Evolutionary conservation across 2,113 vertebrate species (phyloP).

Genomic region (human (Homo sapiens)): GRCh38 chrX:49040501-49041000

Average conservation of each 20-base stretch:
- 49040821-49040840: background rate
- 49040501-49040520: constrained; percentile 84
- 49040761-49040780: constrained; percentile 1
- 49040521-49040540: constrained; percentile 93
- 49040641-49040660: background rate
- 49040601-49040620: background rate
- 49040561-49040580: constrained; percentile 82
- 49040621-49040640: background rate
- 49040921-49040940: constrained; percentile 8
- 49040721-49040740: background rate
- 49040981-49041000: no score
- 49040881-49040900: constrained; percentile 11
- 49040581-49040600: constrained; percentile 30
- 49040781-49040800: constrained; percentile 27
- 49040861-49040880: constrained; percentile 49
- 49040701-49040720: background rate
- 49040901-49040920: constrained; percentile 47
- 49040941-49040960: background rate
- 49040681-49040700: background rate
- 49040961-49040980: no score
- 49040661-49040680: background rate
- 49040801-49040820: background rate
- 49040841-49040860: constrained; percentile 18
- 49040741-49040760: background rate
- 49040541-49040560: constrained; percentile 90